phyloP scores from a whole-genome alignment of 2,888 invertebrate species.

The Lucinisca nassula region DNA sequence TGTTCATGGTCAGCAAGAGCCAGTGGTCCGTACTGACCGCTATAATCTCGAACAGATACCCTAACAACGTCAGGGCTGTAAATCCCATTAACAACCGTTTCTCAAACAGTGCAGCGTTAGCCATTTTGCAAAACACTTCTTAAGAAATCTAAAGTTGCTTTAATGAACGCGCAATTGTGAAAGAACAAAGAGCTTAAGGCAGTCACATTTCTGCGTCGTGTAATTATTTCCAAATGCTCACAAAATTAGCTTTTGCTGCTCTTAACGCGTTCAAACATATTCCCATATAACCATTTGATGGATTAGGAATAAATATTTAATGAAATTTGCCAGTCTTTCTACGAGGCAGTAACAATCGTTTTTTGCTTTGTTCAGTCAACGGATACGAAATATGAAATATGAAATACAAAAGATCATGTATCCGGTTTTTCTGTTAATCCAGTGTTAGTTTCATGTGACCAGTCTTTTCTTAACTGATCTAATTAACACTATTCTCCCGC shows the following conservation, averaged over 20 bases:
- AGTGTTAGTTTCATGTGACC: too few relatives aligned
- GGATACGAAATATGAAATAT: background rate
- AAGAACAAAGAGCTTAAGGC: background rate
- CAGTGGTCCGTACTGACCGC: constrained; percentile 74
- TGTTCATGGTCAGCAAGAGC: constrained; percentile 37
- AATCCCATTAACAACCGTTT: constrained; percentile 66
- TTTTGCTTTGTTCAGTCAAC: background rate
- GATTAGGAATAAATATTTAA: background rate
- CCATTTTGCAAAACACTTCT: too few relatives aligned
- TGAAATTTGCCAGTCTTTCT: background rate
- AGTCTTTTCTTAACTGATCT: too few relatives aligned
- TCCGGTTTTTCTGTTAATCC: too few relatives aligned
- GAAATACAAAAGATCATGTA: too few relatives aligned
- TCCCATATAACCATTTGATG: background rate
- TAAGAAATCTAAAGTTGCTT: too few relatives aligned
- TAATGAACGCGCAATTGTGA: too few relatives aligned
- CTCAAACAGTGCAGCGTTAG: constrained; percentile 49
- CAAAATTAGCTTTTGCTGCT: background rate
- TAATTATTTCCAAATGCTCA: background rate
- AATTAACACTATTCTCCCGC: too few relatives aligned
- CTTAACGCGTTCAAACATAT: background rate
- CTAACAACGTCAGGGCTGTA: constrained; percentile 71
- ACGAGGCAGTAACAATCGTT: background rate
- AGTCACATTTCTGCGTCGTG: background rate
- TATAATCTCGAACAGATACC: constrained; percentile 72